Percentiles rank a stretch among this genome's conserved stretches.
Evolutionary conservation across 2,888 invertebrate genomes (phyloP).

Genomic region (Netelia fuscicornis): DNA sequence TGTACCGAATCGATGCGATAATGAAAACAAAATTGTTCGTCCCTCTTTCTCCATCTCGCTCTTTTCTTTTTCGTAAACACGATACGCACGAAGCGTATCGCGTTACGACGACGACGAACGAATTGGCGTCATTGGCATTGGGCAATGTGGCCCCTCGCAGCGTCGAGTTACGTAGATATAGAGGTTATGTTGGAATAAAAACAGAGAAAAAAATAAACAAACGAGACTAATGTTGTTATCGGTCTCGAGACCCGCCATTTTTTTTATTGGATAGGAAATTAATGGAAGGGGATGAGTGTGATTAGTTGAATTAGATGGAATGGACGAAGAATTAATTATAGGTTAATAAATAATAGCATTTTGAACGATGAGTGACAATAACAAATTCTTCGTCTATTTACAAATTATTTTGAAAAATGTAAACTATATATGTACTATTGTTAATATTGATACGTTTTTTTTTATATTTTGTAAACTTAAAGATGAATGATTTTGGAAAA

Average conservation of each 20-base stretch:
- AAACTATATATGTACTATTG: too few species aligned
- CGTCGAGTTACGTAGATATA: conserved; percentile 2
- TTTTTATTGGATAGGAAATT: conserved; percentile 1
- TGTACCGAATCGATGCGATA: conserved; percentile 24
- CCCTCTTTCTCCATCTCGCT: background rate
- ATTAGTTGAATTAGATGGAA: too few species aligned
- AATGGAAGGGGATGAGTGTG: background rate
- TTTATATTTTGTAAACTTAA: too few species aligned
- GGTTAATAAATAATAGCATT: background rate
- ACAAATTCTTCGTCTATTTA: too few species aligned
- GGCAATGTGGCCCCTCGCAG: conserved; percentile 29
- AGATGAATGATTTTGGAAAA: too few species aligned
- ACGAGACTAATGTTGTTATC: background rate
- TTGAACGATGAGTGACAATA: background rate
- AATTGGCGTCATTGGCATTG: conserved; percentile 36
- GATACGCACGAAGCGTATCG: conserved; percentile 13
- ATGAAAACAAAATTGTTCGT: conserved; percentile 25
- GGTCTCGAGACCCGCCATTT: background rate
- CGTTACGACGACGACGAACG: conserved; percentile 31
- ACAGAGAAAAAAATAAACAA: conserved; percentile 2
- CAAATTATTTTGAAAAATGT: too few species aligned
- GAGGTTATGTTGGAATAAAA: conserved; percentile 4
- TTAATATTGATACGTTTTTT: too few species aligned
- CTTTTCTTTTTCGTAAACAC: conserved; percentile 24
- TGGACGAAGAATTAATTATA: too few species aligned